These are phyloP conservation scores for Peromyscus nudipes DNA, from an alignment of 2,797 vertebrate species.

Conservation along the genomic window DNA sequence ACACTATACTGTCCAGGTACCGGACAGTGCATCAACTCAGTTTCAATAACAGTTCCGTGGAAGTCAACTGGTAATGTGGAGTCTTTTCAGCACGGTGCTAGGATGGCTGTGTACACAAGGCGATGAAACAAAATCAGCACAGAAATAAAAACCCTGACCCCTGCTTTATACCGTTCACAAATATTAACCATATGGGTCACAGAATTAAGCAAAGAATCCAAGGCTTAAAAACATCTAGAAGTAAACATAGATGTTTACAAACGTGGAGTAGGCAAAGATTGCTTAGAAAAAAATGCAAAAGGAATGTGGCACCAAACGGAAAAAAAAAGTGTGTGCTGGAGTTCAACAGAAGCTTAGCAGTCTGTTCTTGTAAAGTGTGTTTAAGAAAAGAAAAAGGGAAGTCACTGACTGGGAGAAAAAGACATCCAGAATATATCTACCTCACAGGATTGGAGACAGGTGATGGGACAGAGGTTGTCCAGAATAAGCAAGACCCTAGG, in stretches of 20 bases:
- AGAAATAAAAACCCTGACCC: neutral
- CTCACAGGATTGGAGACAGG: neutral
- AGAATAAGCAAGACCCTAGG: neutral
- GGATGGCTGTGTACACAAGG: neutral
- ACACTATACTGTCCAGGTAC: neutral
- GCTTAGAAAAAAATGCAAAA: neutral
- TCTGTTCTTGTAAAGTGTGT: constrained; percentile 34
- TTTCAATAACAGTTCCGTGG: neutral
- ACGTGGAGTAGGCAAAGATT: neutral
- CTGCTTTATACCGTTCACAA: neutral
- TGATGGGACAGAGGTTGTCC: neutral
- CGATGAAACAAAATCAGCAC: neutral
- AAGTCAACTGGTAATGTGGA: neutral
- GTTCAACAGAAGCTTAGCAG: constrained; percentile 26
- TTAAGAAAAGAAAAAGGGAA: constrained; percentile 30
- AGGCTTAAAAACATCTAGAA: constrained; percentile 3
- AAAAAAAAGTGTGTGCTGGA: neutral
- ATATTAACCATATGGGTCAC: neutral
- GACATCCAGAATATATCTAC: neutral
- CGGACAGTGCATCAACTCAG: neutral
- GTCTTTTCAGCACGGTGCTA: neutral
- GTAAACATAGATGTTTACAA: neutral
- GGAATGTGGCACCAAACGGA: neutral
- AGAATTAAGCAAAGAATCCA: constrained; percentile 20
- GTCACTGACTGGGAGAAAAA: neutral